Conservation (phyloP, 2,797 vertebrate genomes). For the Molossus alvarezi region DNA sequence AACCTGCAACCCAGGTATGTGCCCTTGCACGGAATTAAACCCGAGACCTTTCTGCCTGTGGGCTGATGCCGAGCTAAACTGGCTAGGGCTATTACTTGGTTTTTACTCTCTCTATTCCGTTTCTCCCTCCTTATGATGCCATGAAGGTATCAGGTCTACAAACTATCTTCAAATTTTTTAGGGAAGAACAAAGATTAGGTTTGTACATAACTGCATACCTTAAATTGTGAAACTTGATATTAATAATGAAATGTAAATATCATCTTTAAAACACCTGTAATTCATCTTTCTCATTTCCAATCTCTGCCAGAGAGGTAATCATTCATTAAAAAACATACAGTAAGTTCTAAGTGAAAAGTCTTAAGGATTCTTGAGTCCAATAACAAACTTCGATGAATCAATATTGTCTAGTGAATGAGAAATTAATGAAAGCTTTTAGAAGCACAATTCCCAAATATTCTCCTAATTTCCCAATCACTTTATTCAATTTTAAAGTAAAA, state of each 20-base stretch:
- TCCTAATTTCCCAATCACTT: background rate
- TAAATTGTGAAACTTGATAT: conserved; percentile 45
- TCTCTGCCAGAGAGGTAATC: background rate
- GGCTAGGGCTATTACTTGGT: background rate
- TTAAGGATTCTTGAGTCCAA: conserved; percentile 14
- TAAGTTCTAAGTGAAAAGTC: conserved; percentile 23
- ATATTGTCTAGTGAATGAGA: background rate
- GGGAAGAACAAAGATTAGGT: background rate
- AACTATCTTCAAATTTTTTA: conserved; percentile 23
- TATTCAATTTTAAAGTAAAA: conserved; percentile 61
- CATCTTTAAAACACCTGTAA: conserved; percentile 29
- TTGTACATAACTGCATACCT: background rate
- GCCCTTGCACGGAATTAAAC: too few species aligned
- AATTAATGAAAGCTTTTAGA: background rate
- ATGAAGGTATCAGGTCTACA: conserved; percentile 17
- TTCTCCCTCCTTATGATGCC: background rate
- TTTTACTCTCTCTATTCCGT: background rate
- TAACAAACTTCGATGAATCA: conserved; percentile 7
- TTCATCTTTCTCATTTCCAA: conserved; percentile 54
- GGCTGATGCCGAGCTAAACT: too few species aligned
- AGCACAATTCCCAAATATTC: background rate
- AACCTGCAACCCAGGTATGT: too few species aligned
- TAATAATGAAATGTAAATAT: conserved; percentile 53
- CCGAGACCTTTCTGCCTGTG: too few species aligned
- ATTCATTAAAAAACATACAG: conserved; percentile 47